These are phyloP conservation scores for Varroa destructor DNA, from an alignment of 1,140 invertebrate species.

Conservation along the genomic window DNA sequence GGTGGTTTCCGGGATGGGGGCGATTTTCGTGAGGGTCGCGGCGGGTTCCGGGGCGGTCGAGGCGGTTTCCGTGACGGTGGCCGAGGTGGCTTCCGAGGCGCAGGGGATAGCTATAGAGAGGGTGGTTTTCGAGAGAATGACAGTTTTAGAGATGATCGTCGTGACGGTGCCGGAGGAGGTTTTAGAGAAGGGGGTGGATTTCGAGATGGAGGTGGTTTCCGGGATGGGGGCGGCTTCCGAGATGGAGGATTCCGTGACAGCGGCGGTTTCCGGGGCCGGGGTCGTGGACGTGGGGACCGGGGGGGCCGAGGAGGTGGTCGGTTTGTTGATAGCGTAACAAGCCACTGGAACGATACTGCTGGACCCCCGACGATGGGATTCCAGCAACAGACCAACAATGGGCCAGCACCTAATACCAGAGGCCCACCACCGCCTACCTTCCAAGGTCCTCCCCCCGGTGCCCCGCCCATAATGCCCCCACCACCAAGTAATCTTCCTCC, in stretches of 20 bases:
- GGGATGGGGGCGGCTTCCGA: conserved; percentile 18
- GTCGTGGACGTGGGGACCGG: conserved; percentile 30
- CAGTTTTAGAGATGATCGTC: conserved; percentile 6
- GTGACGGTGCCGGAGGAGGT: conserved; percentile 29
- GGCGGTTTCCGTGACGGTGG: conserved; percentile 18
- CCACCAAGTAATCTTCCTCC: conserved; percentile 39
- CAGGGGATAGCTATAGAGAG: neutral
- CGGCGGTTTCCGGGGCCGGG: conserved; percentile 31
- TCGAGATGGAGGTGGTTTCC: conserved; percentile 9
- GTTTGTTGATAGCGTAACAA: conserved; percentile 31
- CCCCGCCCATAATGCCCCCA: conserved; percentile 44
- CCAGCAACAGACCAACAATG: conserved; percentile 40
- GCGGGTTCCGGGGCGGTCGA: too few species aligned
- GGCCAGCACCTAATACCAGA: conserved; percentile 36
- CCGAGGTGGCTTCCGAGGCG: conserved; percentile 8
- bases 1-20: conserved; percentile 15
- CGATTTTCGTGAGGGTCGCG: neutral
- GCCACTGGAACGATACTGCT: conserved; percentile 43
- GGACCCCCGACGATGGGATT: conserved; percentile 49
- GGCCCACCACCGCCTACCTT: conserved; percentile 43
- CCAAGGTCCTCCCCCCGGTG: conserved; percentile 44
- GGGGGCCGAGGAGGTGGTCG: conserved; percentile 30
- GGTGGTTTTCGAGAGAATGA: neutral
- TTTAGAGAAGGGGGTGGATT: conserved; percentile 31
- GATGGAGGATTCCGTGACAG: too few species aligned